Percentiles rank a stretch among this genome's conserved stretches.
These are phyloP conservation scores for Lysandra bellargus DNA, from an alignment of 2,888 invertebrate species.

Conservation along the genomic window DNA sequence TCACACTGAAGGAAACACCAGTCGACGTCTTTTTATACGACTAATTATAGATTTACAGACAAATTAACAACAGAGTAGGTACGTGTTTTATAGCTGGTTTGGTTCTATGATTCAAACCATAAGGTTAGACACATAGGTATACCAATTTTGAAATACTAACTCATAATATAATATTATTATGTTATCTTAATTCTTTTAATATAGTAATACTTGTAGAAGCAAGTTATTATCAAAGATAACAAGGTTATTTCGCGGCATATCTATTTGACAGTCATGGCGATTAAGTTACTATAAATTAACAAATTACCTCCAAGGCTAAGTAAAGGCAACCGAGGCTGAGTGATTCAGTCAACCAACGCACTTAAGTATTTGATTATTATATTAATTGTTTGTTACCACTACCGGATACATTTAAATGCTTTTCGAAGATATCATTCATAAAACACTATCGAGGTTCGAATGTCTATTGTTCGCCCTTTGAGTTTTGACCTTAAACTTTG, in stretches of 20 bases:
- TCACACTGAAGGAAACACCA: not conserved
- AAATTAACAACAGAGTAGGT: no score
- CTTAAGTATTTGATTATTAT: not conserved
- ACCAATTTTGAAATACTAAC: no score
- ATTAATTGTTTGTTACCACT: not conserved
- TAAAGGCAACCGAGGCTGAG: constrained; percentile 23
- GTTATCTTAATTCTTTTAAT: no score
- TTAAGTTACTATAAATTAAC: constrained; percentile 30
- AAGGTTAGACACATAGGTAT: no score
- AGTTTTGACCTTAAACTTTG: no score
- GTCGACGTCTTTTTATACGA: not conserved
- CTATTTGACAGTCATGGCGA: constrained; percentile 20
- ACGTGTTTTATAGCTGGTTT: no score
- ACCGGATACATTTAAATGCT: not conserved
- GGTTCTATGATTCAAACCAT: no score
- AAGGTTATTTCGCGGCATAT: constrained; percentile 11
- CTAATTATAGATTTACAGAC: not conserved
- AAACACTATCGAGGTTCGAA: no score
- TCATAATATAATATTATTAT: no score
- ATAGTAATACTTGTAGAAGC: not conserved
- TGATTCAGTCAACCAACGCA: constrained; percentile 28
- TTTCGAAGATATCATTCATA: not conserved
- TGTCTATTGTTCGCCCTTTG: no score
- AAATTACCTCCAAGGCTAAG: constrained; percentile 24
- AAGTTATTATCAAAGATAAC: not conserved